Evolutionary conservation across 2,113 vertebrate species (phyloP).

Genomic region (Nipponia nippon): DNA sequence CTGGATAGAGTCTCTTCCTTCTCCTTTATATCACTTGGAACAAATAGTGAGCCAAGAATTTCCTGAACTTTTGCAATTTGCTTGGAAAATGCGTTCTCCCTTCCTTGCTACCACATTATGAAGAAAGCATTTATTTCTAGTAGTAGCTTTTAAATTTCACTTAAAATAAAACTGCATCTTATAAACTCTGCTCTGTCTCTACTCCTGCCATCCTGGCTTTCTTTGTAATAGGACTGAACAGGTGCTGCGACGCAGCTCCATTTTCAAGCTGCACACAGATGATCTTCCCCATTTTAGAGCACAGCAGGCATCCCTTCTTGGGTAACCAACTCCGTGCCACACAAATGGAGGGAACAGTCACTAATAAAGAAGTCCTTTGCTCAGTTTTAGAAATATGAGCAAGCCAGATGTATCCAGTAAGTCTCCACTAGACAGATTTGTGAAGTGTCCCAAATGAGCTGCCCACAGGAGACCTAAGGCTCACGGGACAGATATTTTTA

Average conservation of each 20-base stretch:
- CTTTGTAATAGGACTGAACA: neutral
- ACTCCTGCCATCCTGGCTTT: neutral
- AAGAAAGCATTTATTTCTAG: neutral
- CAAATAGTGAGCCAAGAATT: neutral
- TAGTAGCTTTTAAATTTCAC: neutral
- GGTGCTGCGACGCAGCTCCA: neutral
- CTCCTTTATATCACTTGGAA: conserved; percentile 1
- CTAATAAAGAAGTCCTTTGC: neutral
- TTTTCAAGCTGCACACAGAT: neutral
- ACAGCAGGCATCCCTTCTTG: neutral
- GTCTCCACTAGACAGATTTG: neutral
- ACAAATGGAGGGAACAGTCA: neutral
- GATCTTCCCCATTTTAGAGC: neutral
- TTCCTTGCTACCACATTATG: neutral
- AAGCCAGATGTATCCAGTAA: neutral
- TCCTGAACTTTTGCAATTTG: neutral
- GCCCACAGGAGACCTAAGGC: neutral
- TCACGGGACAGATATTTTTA: neutral
- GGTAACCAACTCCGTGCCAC: neutral
- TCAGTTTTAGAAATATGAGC: neutral
- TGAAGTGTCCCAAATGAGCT: neutral
- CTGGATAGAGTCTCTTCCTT: neutral
- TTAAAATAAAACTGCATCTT: neutral
- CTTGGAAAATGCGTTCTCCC: neutral
- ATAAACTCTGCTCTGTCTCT: neutral